These are phyloP conservation scores for Psittacula cyanocephala DNA, from an alignment of 2,113 vertebrate genomes.

Conservation along the genomic window DNA sequence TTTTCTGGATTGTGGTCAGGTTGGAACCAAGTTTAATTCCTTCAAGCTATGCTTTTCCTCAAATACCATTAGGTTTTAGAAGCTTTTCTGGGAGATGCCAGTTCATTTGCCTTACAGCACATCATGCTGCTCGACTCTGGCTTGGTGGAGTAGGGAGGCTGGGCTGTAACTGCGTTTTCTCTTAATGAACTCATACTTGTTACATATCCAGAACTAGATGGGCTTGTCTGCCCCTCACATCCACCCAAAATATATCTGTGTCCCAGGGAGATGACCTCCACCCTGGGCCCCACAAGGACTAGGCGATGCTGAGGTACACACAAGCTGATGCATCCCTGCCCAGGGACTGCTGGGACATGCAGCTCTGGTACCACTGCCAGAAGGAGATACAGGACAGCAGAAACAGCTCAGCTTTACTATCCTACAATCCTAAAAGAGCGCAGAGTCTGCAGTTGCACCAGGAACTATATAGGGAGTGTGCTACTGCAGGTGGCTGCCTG, in stretches of 20 bases:
- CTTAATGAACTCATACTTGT: slow-evolving; percentile 42
- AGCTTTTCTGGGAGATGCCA: not conserved
- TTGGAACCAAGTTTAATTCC: slow-evolving; percentile 13
- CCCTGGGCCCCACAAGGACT: not conserved
- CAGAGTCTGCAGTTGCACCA: fast-evolving
- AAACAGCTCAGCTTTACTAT: not conserved
- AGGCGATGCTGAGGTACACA: fast-evolving
- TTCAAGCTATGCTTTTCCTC: not conserved
- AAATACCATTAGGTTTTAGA: not conserved
- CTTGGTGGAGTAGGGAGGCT: not conserved
- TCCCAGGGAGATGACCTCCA: not conserved
- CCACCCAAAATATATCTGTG: not conserved
- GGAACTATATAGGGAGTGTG: not conserved
- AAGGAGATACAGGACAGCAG: not conserved
- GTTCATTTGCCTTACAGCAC: not conserved
- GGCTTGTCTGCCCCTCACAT: not conserved
- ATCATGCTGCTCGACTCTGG: not conserved
- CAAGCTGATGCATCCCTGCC: not conserved
- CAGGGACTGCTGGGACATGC: fast-evolving
- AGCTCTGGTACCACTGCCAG: not conserved
- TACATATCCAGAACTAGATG: not conserved
- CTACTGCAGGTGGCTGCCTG: not conserved
- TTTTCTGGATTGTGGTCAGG: not conserved
- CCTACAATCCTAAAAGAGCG: not conserved
- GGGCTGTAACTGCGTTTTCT: not conserved